phyloP scores from a whole-genome alignment of 2,797 vertebrate genomes.

The Rhabdomys pumilio region DNA sequence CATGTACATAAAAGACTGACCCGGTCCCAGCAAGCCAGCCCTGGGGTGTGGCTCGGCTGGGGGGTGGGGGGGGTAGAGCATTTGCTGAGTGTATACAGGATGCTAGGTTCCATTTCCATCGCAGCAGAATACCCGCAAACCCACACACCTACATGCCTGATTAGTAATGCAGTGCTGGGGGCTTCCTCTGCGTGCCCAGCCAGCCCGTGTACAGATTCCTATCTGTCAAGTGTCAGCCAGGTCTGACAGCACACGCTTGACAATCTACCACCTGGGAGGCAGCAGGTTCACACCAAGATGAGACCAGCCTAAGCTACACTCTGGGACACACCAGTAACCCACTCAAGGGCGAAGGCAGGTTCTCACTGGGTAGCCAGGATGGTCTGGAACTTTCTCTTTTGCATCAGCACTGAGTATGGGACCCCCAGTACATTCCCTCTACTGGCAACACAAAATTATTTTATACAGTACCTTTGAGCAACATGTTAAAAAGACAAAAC shows the following conservation, averaged over 20 bases:
- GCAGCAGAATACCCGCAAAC: neutral
- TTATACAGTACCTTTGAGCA: neutral
- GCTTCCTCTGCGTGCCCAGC: neutral
- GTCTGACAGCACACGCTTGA: neutral
- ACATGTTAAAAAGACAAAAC: neutral
- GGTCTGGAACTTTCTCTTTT: neutral
- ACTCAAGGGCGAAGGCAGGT: neutral
- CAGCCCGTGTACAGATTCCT: neutral
- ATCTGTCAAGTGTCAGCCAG: neutral
- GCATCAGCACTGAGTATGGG: neutral
- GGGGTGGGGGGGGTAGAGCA: neutral
- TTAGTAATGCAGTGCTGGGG: neutral
- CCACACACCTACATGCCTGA: neutral
- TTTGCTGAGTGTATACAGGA: neutral
- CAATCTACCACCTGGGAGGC: neutral
- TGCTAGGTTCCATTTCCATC: no score
- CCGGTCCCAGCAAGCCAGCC: neutral
- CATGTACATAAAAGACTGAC: neutral
- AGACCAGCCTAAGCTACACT: neutral
- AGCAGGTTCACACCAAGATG: neutral
- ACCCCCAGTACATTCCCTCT: neutral
- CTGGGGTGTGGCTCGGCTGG: neutral
- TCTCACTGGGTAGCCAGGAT: neutral
- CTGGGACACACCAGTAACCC: neutral
- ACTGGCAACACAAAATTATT: neutral